Conservation (phyloP, 1,140 invertebrate genomes). For the Tribolium castaneum region DNA sequence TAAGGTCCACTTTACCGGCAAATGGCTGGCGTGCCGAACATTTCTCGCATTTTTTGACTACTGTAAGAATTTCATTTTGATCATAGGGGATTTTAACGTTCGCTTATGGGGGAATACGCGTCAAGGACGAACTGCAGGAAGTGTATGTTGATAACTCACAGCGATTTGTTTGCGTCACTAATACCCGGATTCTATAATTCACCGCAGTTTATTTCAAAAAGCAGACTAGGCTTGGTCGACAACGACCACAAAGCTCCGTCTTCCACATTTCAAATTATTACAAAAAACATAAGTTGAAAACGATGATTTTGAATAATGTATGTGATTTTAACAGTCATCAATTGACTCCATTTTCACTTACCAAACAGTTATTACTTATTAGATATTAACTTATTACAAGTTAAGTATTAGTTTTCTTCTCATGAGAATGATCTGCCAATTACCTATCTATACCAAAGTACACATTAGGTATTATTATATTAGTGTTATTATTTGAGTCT, state of each 20-base stretch:
- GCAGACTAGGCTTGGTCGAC: not conserved
- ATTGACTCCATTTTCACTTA: no score
- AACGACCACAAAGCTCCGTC: not conserved
- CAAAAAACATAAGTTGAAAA: no score
- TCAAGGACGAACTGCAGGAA: constrained; percentile 25
- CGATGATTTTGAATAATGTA: no score
- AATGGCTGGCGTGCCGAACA: constrained; percentile 52
- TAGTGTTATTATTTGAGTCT: no score
- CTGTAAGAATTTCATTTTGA: constrained; percentile 63
- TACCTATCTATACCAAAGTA: no score
- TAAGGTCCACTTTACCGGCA: constrained; percentile 51
- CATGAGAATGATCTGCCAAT: no score
- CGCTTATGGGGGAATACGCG: not conserved
- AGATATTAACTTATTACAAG: no score
- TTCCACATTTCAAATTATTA: no score
- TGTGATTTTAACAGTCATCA: no score
- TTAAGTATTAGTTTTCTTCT: no score
- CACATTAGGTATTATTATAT: no score
- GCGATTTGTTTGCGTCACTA: not conserved
- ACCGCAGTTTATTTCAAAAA: not conserved
- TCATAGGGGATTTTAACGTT: constrained; percentile 59
- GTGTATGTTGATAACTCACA: not conserved
- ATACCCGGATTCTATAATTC: not conserved
- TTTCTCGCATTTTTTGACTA: constrained; percentile 62
- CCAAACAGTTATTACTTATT: no score